Base-by-base conservation (phyloP, 1,140 invertebrate species). In the Cheumatopsyche charites region DNA sequence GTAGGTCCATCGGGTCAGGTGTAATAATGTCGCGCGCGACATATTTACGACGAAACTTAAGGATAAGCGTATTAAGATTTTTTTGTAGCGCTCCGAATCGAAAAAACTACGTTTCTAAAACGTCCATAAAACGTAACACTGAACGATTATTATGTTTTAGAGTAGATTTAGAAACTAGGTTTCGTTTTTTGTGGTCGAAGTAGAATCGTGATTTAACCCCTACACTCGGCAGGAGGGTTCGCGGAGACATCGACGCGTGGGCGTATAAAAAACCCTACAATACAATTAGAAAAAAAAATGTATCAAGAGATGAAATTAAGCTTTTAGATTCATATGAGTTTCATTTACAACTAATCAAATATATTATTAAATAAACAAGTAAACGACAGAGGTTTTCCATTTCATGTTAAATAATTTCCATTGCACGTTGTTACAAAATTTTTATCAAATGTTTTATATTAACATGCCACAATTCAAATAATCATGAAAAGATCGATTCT, bases 1-100 rank as follows among this genome's bases (percentile, higher is more conserved):
- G 47, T 63, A 15, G 13, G n/a, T 29, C 63, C 52, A 63, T 49
- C 69, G 41, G 19, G 58, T 62, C 19, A 45, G 17, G 36, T 61
- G 26, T 23, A 42, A 62, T 45, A 47, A 45, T 49, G 47, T 49
- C 65, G 23, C 43, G 43, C 17, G 25, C 17, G 65, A 72, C 71
- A 69, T 42, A 62, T 73, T 73, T 73, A 73, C 58, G 71, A 62
- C 25, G 71, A 72, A 62, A 17, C 43, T 49, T 25, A 26, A 13
- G 55, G 49, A 43, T 61, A 55, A 65, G 43, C 21, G 21, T 41
- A 58, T 62, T 42, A 36, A 66, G 19, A 52, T 25, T 62, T 29
- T 45, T 65, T 36, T n/a, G 26, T 25, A 12, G 17, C 17, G 21
- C 29, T 36, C 29, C 55, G 55, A 61, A 11, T 25, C 6, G 21